Conservation (phyloP, 2,888 invertebrate species). For the Pandemis corylana region DNA sequence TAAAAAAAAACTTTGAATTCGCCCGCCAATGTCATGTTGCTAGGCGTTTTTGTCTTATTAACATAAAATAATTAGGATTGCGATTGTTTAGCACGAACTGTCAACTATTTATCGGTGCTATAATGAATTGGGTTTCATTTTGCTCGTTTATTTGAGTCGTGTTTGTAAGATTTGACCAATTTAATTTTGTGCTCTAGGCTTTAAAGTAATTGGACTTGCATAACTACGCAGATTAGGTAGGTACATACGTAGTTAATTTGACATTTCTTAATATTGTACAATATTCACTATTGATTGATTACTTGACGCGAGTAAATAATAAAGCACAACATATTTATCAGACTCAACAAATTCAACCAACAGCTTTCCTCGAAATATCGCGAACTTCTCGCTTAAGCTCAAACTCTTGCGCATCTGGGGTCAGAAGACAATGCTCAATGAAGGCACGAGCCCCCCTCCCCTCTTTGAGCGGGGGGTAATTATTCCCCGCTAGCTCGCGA, state of each 20-base stretch:
- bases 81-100: conserved; percentile 29
- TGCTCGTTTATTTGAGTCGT: background rate
- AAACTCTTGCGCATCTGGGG: conserved; percentile 59
- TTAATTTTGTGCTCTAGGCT: conserved; percentile 12
- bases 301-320: no score
- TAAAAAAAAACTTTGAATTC: conserved; percentile 47
- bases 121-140: conserved; percentile 6
- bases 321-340: background rate
- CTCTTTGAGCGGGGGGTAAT: conserved; percentile 63
- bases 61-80: conserved; percentile 40
- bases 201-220: conserved; percentile 9
- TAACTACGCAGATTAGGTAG: background rate
- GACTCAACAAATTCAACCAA: background rate
- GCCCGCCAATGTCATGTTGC: conserved; percentile 42
- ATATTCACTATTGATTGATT: background rate
- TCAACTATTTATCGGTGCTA: conserved; percentile 25
- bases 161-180: background rate
- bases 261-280: background rate
- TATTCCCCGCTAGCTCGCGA: conserved; percentile 75
- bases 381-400: conserved; percentile 9
- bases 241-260: background rate
- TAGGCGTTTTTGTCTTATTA: conserved; percentile 40
- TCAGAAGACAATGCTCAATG: conserved; percentile 81
- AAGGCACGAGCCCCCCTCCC: conserved; percentile 53
- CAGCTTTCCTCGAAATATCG: background rate